These are phyloP conservation scores for Apodemia zela DNA, from an alignment of 2,888 invertebrate genomes.

Conservation along the genomic window DNA sequence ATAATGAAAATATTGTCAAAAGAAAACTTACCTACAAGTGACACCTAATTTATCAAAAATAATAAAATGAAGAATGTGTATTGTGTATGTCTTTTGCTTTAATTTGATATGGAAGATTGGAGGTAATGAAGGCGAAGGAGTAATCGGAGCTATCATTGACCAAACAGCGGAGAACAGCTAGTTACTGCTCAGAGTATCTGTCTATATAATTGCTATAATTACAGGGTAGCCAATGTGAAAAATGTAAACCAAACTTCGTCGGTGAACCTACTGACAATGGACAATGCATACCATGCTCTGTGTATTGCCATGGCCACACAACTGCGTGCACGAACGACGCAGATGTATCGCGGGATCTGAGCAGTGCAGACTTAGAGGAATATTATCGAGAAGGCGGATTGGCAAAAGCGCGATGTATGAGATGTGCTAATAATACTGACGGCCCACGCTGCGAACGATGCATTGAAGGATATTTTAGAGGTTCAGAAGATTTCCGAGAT, in stretches of 20 bases:
- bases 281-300: slow-evolving; percentile 91
- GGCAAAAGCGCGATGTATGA: slow-evolving; percentile 89
- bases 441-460: slow-evolving; percentile 92
- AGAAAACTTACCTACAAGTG: too few species aligned
- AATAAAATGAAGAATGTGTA: too few species aligned
- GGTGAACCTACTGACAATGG: slow-evolving; percentile 94
- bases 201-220: slow-evolving; percentile 26
- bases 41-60: too few species aligned
- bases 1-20: too few species aligned
- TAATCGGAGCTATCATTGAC: too few species aligned
- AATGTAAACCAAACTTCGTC: slow-evolving; percentile 94
- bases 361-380: slow-evolving; percentile 79
- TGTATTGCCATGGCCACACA: slow-evolving; percentile 95
- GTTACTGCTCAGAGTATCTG: too few species aligned
- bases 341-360: slow-evolving; percentile 70
- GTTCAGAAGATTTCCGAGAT: slow-evolving; percentile 87
- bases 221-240: slow-evolving; percentile 93
- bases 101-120: too few species aligned
- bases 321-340: slow-evolving; percentile 86
- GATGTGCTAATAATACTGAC: slow-evolving; percentile 90
- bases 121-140: too few species aligned
- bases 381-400: slow-evolving; percentile 79
- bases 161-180: too few species aligned
- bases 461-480: slow-evolving; percentile 86
- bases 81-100: too few species aligned